These are phyloP conservation scores for Phytoseiulus persimilis DNA, from an alignment of 2,888 invertebrate genomes.

Conservation along the genomic window DNA sequence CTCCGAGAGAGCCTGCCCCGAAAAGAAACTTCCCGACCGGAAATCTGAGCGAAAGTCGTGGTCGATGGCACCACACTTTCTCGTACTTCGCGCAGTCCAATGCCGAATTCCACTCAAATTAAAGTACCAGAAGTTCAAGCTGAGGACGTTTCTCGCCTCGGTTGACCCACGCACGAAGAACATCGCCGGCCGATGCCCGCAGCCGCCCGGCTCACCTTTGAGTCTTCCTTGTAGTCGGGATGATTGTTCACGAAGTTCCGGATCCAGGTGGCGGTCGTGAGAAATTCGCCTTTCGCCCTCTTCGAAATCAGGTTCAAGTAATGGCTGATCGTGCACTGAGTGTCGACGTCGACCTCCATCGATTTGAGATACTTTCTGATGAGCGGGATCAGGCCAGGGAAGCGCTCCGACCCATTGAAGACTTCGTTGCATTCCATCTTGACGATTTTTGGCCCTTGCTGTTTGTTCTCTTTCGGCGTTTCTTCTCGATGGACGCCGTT, in stretches of 20 bases:
- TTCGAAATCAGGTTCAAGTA: conserved; percentile 79
- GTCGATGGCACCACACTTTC: too few relatives aligned
- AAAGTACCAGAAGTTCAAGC: too few relatives aligned
- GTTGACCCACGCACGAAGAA: too few relatives aligned
- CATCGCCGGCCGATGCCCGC: not conserved
- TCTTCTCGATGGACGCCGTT: conserved; percentile 22
- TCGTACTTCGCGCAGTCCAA: too few relatives aligned
- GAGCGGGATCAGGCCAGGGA: conserved; percentile 87
- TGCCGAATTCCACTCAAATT: not conserved
- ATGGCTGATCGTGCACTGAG: conserved; percentile 90
- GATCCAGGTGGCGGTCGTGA: conserved; percentile 91
- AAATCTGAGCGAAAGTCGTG: too few relatives aligned
- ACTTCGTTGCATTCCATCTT: conserved; percentile 91
- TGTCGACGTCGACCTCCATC: conserved; percentile 96
- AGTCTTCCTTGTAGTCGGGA: conserved; percentile 81
- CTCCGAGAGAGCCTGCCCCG: too few relatives aligned
- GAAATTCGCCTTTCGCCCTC: conserved; percentile 60
- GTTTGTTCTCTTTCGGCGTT: conserved; percentile 47
- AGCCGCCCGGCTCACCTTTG: conserved; percentile 58
- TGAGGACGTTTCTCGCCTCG: too few relatives aligned
- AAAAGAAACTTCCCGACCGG: too few relatives aligned
- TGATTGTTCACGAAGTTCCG: conserved; percentile 78
- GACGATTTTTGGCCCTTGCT: conserved; percentile 49
- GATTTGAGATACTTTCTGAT: conserved; percentile 86
- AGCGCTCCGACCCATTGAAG: conserved; percentile 85